A percentile compares a stretch with the other conserved stretches of the same genome.
Evolutionary conservation across 2,888 invertebrate species (phyloP).

Genomic region (Cantharis rustica): DNA sequence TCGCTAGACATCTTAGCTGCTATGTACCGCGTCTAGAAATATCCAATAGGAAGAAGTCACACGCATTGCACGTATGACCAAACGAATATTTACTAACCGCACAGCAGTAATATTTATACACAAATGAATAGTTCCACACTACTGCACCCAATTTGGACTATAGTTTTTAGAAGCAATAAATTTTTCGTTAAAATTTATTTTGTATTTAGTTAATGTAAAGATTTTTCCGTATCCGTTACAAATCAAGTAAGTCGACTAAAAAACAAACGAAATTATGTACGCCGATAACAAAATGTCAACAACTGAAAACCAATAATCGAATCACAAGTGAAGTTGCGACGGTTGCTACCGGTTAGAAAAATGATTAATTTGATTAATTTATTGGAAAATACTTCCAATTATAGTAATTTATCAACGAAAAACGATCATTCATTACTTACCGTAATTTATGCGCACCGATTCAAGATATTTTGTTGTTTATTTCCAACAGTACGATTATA

Average conservation of each 20-base stretch:
- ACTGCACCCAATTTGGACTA: not conserved
- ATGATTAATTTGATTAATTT: not conserved
- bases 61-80: slow-evolving; percentile 48
- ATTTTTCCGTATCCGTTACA: not conserved
- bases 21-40: slow-evolving; percentile 54
- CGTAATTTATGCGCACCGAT: not conserved
- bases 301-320: not conserved
- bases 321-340: not conserved
- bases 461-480: not conserved
- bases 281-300: not conserved
- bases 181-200: not conserved
- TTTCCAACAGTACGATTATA: not conserved
- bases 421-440: not conserved
- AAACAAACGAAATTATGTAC: not conserved
- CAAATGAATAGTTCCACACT: slow-evolving; percentile 6
- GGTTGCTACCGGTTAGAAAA: not conserved
- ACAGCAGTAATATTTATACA: not conserved
- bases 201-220: not conserved
- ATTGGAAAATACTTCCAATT: not conserved
- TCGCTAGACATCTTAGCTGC: slow-evolving; percentile 56
- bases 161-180: not conserved
- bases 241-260: not conserved
- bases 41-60: slow-evolving; percentile 53
- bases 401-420: not conserved
- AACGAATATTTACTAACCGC: slow-evolving; percentile 28